phyloP scores from a whole-genome alignment of 2,797 vertebrate genomes.

The Gambusia yucatana region DNA sequence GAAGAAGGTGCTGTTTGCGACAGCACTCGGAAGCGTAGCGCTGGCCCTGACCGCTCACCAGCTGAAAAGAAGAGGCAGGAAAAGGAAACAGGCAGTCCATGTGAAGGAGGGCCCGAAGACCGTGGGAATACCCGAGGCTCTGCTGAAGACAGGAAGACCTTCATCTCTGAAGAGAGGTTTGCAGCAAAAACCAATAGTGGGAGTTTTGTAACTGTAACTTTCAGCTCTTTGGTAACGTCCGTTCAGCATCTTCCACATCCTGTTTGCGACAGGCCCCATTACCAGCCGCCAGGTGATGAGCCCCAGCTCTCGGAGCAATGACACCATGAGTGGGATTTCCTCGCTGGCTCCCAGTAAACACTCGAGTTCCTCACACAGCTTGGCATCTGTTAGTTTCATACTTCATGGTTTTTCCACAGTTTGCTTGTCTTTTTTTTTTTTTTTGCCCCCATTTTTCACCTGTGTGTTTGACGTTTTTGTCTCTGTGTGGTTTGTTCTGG shows the following conservation, averaged over 20 bases:
- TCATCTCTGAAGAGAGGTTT: constrained; percentile 91
- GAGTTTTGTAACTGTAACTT: neutral
- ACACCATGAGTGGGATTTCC: constrained; percentile 94
- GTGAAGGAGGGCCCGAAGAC: constrained; percentile 82
- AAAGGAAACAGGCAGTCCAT: constrained; percentile 86
- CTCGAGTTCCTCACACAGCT: constrained; percentile 94
- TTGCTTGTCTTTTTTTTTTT: neutral
- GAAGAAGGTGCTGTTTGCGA: constrained; percentile 96
- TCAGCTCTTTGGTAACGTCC: neutral
- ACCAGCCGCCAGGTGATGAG: constrained; percentile 90
- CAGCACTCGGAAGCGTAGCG: constrained; percentile 93
- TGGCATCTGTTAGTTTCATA: constrained; percentile 85
- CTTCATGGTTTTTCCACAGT: neutral
- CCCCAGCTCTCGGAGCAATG: constrained; percentile 93
- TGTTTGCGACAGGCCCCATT: constrained; percentile 71
- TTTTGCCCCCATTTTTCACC: neutral
- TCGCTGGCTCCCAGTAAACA: constrained; percentile 95
- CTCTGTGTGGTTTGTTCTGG: neutral
- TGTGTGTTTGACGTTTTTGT: neutral
- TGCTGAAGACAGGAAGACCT: constrained; percentile 86
- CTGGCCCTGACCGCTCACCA: constrained; percentile 97
- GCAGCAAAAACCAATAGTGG: constrained; percentile 4
- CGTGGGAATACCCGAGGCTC: constrained; percentile 83
- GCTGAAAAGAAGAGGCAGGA: constrained; percentile 90
- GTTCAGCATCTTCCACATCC: constrained; percentile 2